Conservation (phyloP, 2,797 vertebrate genomes). For the Sebastes minor region DNA sequence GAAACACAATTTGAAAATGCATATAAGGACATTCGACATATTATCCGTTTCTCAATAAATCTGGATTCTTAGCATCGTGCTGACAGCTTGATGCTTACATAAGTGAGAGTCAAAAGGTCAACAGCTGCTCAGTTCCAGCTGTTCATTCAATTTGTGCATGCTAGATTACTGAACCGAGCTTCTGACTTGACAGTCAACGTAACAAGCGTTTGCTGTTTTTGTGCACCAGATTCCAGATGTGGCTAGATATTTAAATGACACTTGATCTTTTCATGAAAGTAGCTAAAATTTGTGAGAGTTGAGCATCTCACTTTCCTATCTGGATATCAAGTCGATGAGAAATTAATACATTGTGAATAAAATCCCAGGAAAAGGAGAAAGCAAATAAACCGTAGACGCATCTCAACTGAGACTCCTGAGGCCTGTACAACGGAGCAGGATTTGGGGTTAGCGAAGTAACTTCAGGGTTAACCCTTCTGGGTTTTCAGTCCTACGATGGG, state of each 20-base stretch:
- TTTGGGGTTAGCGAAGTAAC: too few species aligned
- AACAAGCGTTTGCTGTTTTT: background rate
- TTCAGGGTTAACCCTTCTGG: too few species aligned
- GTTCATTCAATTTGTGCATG: conserved; percentile 25
- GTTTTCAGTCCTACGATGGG: too few species aligned
- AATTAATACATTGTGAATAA: background rate
- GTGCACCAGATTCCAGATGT: background rate
- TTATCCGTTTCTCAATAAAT: conserved; percentile 7
- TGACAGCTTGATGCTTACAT: conserved; percentile 16
- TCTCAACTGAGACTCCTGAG: background rate
- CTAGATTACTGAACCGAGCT: background rate
- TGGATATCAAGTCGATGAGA: background rate
- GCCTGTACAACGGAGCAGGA: too few species aligned
- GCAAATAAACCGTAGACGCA: background rate
- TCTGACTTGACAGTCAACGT: background rate
- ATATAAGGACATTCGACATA: background rate
- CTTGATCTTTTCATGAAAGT: background rate
- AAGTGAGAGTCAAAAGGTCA: conserved; percentile 14
- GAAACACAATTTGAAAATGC: background rate
- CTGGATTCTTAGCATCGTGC: background rate
- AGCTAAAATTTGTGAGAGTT: background rate
- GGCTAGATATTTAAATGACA: background rate
- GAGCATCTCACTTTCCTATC: background rate
- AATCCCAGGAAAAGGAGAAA: background rate
- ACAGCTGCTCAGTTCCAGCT: conserved; percentile 38